Evolutionary conservation across 2,113 vertebrate genomes (phyloP).

Genomic region (Lophura nycthemera): DNA sequence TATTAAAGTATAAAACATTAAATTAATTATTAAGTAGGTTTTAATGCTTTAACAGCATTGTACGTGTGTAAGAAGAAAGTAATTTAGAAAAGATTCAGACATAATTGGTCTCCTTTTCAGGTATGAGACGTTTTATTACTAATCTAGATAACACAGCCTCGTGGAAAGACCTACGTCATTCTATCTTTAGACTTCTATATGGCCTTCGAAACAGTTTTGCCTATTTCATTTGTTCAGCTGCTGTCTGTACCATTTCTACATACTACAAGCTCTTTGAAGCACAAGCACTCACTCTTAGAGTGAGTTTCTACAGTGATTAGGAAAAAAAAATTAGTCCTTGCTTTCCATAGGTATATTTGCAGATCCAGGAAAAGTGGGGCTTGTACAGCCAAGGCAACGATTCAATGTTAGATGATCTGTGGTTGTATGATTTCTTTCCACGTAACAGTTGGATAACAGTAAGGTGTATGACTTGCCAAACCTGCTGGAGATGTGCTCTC

Average conservation of each 20-base stretch:
- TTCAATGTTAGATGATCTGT: not conserved
- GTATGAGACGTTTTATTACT: not conserved
- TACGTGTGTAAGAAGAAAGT: not conserved
- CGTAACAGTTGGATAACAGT: not conserved
- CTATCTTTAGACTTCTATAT: not conserved
- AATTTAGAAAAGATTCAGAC: not conserved
- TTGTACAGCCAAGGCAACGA: not conserved
- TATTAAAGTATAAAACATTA: not conserved
- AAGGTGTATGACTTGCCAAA: constrained; percentile 28
- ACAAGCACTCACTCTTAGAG: not conserved
- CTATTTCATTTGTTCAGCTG: not conserved
- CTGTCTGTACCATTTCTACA: not conserved
- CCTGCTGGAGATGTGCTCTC: not conserved
- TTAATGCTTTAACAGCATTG: not conserved
- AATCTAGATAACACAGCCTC: not conserved
- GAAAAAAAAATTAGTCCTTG: not conserved
- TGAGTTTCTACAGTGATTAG: not conserved
- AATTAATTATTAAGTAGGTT: not conserved
- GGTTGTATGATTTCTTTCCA: constrained; percentile 1
- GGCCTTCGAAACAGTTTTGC: not conserved
- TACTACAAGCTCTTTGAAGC: not conserved
- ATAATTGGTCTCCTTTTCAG: not conserved
- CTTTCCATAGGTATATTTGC: not conserved
- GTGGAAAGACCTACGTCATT: fast-evolving
- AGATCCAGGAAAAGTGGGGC: not conserved